Evolutionary conservation across 92 coral and sea anemone genomes (phyloP).

Genomic region (Galaxea fascicularis): DNA sequence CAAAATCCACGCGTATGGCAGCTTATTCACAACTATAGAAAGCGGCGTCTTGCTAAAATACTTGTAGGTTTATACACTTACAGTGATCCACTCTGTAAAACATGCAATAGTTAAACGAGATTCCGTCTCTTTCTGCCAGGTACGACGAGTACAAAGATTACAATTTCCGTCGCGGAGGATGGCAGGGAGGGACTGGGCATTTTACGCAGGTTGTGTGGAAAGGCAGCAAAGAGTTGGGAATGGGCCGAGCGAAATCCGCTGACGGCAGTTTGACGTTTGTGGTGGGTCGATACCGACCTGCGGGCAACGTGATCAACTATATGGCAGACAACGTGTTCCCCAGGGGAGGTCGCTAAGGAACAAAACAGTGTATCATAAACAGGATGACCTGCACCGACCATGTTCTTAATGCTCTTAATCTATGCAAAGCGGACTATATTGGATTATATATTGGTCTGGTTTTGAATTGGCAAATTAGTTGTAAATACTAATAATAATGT

Average conservation of each 20-base stretch:
- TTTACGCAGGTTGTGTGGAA: slow-evolving; percentile 98
- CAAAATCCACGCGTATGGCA: too few species aligned
- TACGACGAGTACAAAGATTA: slow-evolving; percentile 84
- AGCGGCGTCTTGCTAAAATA: too few species aligned
- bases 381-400: not conserved
- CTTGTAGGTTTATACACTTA: too few species aligned
- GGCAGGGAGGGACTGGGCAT: slow-evolving; percentile 90
- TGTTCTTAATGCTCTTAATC: not conserved
- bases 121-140: not conserved
- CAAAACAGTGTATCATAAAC: not conserved
- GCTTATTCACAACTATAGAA: too few species aligned
- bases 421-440: too few species aligned
- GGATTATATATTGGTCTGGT: too few species aligned
- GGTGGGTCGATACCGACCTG: slow-evolving; percentile 94
- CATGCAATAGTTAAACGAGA: too few species aligned
- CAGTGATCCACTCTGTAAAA: too few species aligned
- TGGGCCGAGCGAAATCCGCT: slow-evolving; percentile 82
- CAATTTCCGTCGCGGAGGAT: slow-evolving; percentile 82
- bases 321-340: slow-evolving; percentile 77
- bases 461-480: too few species aligned
- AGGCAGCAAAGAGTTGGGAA: slow-evolving; percentile 83
- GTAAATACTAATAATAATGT: too few species aligned
- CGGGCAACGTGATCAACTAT: slow-evolving; percentile 82
- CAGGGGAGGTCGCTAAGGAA: slow-evolving; percentile 34
- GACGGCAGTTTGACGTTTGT: slow-evolving; percentile 81